phyloP scores from a whole-genome alignment of 2,113 vertebrate genomes.

The Tragelaphus imberbis region DNA sequence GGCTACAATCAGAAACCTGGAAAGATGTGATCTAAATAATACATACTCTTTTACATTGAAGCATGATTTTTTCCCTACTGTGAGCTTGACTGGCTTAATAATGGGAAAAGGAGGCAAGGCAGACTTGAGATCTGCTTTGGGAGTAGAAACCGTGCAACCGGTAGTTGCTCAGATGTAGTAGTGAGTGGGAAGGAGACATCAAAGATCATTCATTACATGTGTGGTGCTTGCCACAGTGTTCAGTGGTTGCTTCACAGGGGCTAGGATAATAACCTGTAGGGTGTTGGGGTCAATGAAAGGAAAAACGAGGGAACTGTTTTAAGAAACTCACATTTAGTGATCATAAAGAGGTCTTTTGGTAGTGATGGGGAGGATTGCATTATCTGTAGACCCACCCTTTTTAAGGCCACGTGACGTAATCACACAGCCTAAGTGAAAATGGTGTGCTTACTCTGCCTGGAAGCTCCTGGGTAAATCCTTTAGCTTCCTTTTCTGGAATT shows the following conservation, averaged over 20 bases:
- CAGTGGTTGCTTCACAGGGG: not conserved
- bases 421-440: not conserved
- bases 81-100: not conserved
- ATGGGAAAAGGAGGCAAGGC: not conserved
- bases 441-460: not conserved
- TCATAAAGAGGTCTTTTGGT: not conserved
- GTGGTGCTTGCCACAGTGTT: not conserved
- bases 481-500: not conserved
- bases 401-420: not conserved
- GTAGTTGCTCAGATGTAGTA: not conserved
- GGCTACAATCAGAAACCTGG: not conserved
- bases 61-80: not conserved
- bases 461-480: not conserved
- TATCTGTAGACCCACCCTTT: not conserved
- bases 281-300: not conserved
- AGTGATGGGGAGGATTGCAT: not conserved
- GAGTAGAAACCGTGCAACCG: not conserved
- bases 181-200: not conserved
- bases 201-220: not conserved
- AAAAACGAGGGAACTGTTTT: not conserved
- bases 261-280: not conserved
- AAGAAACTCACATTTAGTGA: not conserved
- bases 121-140: not conserved
- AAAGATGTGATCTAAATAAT: not conserved
- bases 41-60: not conserved